phyloP scores from a whole-genome alignment of 1,140 invertebrate genomes.

The Brachionus paranguensis region DNA sequence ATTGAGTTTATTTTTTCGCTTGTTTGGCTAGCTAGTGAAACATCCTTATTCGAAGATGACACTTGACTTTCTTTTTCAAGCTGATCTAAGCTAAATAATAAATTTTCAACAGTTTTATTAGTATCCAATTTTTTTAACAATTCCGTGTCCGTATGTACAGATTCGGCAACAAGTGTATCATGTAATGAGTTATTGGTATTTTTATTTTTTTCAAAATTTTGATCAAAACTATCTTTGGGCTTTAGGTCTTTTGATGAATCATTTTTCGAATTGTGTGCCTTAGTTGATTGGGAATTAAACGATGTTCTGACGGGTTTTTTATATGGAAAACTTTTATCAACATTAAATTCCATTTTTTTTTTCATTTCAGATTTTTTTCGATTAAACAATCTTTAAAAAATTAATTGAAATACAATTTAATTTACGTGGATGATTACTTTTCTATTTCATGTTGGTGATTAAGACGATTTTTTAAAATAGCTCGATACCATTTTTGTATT shows the following conservation, averaged over 20 bases:
- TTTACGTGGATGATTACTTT: background rate
- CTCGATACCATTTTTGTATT: conserved; percentile 31
- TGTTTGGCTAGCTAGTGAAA: background rate
- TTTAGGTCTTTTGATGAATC: background rate
- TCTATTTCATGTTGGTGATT: background rate
- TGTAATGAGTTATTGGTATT: background rate
- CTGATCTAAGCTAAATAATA: background rate
- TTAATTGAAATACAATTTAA: background rate
- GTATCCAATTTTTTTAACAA: background rate
- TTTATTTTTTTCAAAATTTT: background rate
- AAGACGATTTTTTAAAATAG: background rate
- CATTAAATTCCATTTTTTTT: conserved; percentile 15
- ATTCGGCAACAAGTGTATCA: background rate
- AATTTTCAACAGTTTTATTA: conserved; percentile 3
- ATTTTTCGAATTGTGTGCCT: background rate
- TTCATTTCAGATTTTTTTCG: conserved; percentile 28
- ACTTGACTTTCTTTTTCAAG: conserved; percentile 6
- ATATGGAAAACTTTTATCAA: background rate
- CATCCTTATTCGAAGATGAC: conserved; percentile 2
- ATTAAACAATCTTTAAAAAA: background rate
- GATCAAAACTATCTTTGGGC: background rate
- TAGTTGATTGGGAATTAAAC: background rate
- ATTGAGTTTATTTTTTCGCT: conserved; percentile 24
- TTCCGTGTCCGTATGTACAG: conserved; percentile 3
- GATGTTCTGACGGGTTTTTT: background rate